These are phyloP conservation scores for Synergus itoensis DNA, from an alignment of 2,888 invertebrate species.

Conservation along the genomic window DNA sequence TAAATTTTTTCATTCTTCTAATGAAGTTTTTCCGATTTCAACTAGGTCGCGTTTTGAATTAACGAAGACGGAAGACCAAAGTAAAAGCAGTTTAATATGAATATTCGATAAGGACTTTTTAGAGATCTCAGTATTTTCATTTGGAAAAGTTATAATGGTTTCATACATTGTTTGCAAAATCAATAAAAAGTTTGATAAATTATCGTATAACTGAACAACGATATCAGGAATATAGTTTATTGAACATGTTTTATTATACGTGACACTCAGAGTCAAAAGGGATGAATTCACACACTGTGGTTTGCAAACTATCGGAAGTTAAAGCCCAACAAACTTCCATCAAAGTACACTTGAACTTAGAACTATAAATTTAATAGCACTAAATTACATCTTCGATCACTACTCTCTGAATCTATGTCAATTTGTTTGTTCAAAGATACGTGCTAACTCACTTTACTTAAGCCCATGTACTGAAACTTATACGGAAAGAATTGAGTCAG, in stretches of 20 bases:
- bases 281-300: slow-evolving; percentile 8
- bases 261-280: not conserved
- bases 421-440: not conserved
- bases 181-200: not conserved
- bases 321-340: slow-evolving; percentile 18
- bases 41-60: not conserved
- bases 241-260: not conserved
- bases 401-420: slow-evolving; percentile 21
- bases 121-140: not conserved
- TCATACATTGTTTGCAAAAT: not conserved
- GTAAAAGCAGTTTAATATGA: not conserved
- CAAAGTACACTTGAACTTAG: slow-evolving; percentile 14
- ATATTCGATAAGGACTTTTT: not conserved
- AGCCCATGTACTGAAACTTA: no score
- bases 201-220: not conserved
- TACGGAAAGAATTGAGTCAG: no score
- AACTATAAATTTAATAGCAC: slow-evolving; percentile 13
- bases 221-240: not conserved
- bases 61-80: not conserved
- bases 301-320: slow-evolving; percentile 16
- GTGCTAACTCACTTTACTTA: not conserved
- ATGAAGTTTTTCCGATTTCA: not conserved
- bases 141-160: not conserved
- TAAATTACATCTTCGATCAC: slow-evolving; percentile 23
- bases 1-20: not conserved